Evolutionary conservation across 1,140 invertebrate genomes (phyloP).

Genomic region (Tetramorium simillimum): DNA sequence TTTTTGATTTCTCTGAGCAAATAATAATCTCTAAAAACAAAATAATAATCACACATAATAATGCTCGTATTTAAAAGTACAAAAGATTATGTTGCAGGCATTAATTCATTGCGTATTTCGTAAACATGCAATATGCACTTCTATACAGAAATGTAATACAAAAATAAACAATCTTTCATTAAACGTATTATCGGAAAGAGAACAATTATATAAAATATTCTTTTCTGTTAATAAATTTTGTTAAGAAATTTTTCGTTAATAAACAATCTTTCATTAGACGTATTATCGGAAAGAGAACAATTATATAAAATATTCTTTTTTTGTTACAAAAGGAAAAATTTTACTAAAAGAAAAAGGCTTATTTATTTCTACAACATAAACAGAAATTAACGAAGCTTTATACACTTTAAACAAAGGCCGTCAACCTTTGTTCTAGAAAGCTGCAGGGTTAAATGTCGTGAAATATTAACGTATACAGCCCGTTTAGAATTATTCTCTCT

Average conservation of each 20-base stretch:
- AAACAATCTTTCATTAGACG: neutral
- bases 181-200: neutral
- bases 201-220: neutral
- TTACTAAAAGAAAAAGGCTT: neutral
- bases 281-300: neutral
- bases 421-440: neutral
- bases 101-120: neutral
- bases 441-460: constrained; percentile 12
- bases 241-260: too few relatives aligned
- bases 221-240: too few relatives aligned
- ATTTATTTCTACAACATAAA: neutral
- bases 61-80: neutral
- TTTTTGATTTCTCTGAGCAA: neutral
- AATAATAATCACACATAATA: neutral
- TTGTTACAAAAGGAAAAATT: neutral
- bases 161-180: neutral
- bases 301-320: neutral
- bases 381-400: constrained; percentile 11
- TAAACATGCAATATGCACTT: neutral
- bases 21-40: constrained; percentile 31
- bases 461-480: constrained; percentile 30
- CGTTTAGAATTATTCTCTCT: constrained; percentile 35
- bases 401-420: neutral
- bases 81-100: neutral
- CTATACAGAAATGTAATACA: neutral